Base-by-base conservation (phyloP, 2,113 vertebrate genomes). In the Cynopterus brachyotis region DNA sequence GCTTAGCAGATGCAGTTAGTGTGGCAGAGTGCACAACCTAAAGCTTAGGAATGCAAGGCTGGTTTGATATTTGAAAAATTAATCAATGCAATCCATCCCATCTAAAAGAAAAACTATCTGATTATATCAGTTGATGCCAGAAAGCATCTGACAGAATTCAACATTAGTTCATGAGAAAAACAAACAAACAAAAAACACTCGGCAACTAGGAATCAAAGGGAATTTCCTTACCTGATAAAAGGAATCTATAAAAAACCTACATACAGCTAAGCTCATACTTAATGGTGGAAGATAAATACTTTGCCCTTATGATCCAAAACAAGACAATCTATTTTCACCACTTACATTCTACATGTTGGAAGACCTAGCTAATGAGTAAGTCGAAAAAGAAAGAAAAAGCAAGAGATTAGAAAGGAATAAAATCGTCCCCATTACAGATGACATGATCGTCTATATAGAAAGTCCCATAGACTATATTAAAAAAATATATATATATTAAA, bases 31-130 rank as follows among this genome's bases (percentile, higher is more conserved):
- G 2, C 47, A 42, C 37, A 76, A 82, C 90, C 35, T 59, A 57
- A 86, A 79, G 40, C 45, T 37, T n/a, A 50, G 30, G 53, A 92
- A 86, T 69, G 28, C 26, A 92, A 92, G 30, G 16, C 62, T 91
- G 40, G 4, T 75, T 91, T 64, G 37, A 5, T 82, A 67, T 70
- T 73, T 96, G 50, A 88, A 93, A 93, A 87, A 91, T 92, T 47
- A 73, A 0, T 73, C 15, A 84, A 1, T 82, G n/a, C 78, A 50
- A 76, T 70, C 70, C 15, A 80, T 72, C 17, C 47, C 80, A 8
- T 62, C 91, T 32, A 26, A 88, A 93, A 80, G 37, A 47, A 72
- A n/a, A 19, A 62, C 9, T 13, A 35, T 40, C 62, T 64, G 53
- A 37, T 93, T 37, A 12, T 84, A 66, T 57, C 13, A 87, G 0